Percentiles rank a stretch among this genome's conserved stretches.
These are phyloP conservation scores for Heterochromis multidens DNA, from an alignment of 2,113 vertebrate genomes.

Conservation along the genomic window DNA sequence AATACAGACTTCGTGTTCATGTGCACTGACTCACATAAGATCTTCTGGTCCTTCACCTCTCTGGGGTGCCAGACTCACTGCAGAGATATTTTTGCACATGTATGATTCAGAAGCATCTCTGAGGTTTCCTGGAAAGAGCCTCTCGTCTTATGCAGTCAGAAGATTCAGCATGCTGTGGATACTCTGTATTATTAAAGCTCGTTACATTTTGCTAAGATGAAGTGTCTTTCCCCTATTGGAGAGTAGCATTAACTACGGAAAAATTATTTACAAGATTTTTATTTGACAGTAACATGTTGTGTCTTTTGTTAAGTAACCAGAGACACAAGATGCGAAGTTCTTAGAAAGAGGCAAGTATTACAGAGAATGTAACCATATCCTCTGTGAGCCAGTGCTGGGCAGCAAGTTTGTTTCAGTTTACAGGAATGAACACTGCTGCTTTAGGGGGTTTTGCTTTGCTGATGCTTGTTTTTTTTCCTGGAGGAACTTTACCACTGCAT, in stretches of 20 bases:
- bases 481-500: background rate
- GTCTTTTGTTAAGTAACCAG: background rate
- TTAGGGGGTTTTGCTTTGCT: background rate
- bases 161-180: background rate
- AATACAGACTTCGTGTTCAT: background rate
- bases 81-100: background rate
- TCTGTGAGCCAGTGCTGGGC: slow-evolving; percentile 2
- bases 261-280: background rate
- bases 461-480: background rate
- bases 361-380: slow-evolving; percentile 57
- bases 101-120: slow-evolving; percentile 22
- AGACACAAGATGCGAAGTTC: background rate
- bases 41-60: background rate
- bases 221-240: background rate
- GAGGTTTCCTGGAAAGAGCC: background rate
- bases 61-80: slow-evolving; percentile 13
- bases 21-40: background rate
- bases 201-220: background rate
- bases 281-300: slow-evolving; percentile 5
- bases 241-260: background rate
- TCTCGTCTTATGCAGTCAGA: background rate
- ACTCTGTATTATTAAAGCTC: background rate
- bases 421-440: slow-evolving; percentile 30
- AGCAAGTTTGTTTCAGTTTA: slow-evolving; percentile 26
- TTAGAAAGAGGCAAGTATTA: slow-evolving; percentile 45